phyloP scores from a whole-genome alignment of 2,888 invertebrate genomes.

The Entomobrya proxima region DNA sequence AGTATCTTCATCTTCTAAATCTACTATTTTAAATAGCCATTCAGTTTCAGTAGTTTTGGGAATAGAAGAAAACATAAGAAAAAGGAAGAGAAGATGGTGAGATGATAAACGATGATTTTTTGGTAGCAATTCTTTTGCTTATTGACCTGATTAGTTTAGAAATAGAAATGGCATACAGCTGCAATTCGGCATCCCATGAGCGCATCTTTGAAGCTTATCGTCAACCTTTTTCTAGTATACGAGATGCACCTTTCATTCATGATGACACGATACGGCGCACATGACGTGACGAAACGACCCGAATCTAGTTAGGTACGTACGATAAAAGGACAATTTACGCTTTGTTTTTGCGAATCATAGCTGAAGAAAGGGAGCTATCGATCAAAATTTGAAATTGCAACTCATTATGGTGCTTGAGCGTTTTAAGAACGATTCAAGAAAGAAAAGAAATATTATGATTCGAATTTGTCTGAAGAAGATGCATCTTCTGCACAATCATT shows the following conservation, averaged over 20 bases:
- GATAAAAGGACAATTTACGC: slow-evolving; percentile 25
- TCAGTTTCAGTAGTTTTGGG: not conserved
- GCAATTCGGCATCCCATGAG: not conserved
- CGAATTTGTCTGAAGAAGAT: slow-evolving; percentile 23
- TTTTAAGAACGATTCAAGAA: not conserved
- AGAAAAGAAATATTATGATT: not conserved
- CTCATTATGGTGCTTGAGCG: not conserved
- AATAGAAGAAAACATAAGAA: not conserved
- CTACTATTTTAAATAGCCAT: not conserved
- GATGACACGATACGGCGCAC: not conserved
- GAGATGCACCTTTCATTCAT: not conserved
- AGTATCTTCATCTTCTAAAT: slow-evolving; percentile 11
- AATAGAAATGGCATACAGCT: not conserved
- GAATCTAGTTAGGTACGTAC: not conserved
- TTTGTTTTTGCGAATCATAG: not conserved
- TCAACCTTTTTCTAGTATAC: not conserved
- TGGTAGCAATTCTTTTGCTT: slow-evolving; percentile 51
- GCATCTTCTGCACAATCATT: not conserved
- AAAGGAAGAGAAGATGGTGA: slow-evolving; percentile 30
- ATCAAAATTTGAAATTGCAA: slow-evolving; percentile 29
- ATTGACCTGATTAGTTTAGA: slow-evolving; percentile 60
- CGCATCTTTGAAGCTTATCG: not conserved
- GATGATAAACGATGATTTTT: slow-evolving; percentile 42
- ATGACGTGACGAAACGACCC: slow-evolving; percentile 34
- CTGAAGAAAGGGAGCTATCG: slow-evolving; percentile 12